A percentile compares a stretch with the other conserved stretches of the same genome.
These are phyloP conservation scores for Pseudomyrmex pallidus DNA, from an alignment of 1,140 invertebrate species.

Conservation along the genomic window DNA sequence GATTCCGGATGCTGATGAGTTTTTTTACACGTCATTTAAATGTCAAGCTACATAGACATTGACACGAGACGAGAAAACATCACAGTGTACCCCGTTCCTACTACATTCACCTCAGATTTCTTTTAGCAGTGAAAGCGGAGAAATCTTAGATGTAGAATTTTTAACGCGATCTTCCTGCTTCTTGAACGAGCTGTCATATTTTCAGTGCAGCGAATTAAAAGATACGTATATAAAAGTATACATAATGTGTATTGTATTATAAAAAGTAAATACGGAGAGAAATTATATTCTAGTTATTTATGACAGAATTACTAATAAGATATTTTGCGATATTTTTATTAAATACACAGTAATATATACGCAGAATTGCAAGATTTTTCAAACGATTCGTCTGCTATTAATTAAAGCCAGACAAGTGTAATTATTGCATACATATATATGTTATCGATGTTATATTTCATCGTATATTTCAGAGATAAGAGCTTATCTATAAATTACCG, in stretches of 20 bases:
- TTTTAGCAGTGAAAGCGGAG: constrained; percentile 46
- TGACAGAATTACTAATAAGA: background rate
- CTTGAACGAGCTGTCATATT: background rate
- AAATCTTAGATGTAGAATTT: constrained; percentile 22
- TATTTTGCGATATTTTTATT: background rate
- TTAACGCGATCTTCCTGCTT: background rate
- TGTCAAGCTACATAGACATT: background rate
- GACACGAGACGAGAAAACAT: background rate
- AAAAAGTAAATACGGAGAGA: no score
- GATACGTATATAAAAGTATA: no score
- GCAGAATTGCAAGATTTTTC: background rate
- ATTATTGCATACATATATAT: background rate
- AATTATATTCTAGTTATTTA: background rate
- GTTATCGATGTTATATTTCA: constrained; percentile 3
- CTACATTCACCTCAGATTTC: constrained; percentile 36
- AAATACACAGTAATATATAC: background rate
- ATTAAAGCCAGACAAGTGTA: background rate
- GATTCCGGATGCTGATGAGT: background rate
- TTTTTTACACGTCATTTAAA: background rate
- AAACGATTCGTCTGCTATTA: background rate
- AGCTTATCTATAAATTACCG: constrained; percentile 24
- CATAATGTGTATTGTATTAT: no score
- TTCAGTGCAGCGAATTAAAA: no score
- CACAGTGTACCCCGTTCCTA: background rate
- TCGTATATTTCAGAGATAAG: background rate